Evolutionary conservation across 2,888 invertebrate species (phyloP), one percentile per base, ranked within the genome.

Genomic region (Ennomos fuscantarius): DNA sequence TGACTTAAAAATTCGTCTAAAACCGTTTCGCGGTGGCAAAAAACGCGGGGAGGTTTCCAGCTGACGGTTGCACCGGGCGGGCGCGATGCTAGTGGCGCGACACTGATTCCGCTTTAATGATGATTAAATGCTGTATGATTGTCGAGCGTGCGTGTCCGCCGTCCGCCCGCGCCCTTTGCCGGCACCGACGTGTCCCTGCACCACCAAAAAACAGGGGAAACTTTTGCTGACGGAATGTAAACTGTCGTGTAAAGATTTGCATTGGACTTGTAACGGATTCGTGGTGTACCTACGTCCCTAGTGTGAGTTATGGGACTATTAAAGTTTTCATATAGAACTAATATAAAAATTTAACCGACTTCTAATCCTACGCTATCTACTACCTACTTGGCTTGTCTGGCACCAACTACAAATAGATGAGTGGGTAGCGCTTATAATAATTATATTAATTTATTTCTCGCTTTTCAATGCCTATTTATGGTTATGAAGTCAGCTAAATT

Each of bases 51-150:
- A 73, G 75, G 70, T 75, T 76, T 78, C 79, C 86, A 84, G 87
- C 87, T 83, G 87, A 78, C 83, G 60, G 56, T 49, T 53, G 56
- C 60, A 86, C 41, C 84, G 82, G 76, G 80, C 82, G 81, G 59
- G 69, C 70, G 73, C 13, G 42, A 49, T 32, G 11, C 47, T 43
- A 48, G 47, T 43, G 61, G 60, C 51, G 62, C 65, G 80, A 66
- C 78, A 76, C 86, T 91, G 92, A 92, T 92, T 85, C 78, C 72
- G 69, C 78, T 92, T 91, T 92, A 90, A 92, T 91, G 84, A 89
- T 89, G 92, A 92, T 91, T 91, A 91, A 92, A 87, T 84, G 85
- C 79, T 77, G 77, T 86, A 88, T 87, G 88, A 92, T 92, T 83
- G 89, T 84, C 78, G 81, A 77, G 78, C 79, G 81, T 81, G 84